Base-by-base conservation (phyloP, 2,888 invertebrate species). In the Limnephilus lunatus region DNA sequence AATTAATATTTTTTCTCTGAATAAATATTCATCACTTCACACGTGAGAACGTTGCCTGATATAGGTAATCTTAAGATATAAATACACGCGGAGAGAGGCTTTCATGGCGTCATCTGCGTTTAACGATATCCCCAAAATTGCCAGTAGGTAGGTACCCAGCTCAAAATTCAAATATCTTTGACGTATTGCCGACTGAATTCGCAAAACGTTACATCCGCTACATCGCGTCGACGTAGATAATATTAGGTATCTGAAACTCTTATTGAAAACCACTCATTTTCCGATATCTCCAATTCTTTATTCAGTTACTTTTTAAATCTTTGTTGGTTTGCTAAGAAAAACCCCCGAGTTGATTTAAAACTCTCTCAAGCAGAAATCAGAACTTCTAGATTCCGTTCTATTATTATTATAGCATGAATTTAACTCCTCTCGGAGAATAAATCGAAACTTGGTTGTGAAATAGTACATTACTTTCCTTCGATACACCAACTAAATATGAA, bases 141-240 rank as follows among this genome's bases (percentile, higher is more conserved):
- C 35, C 32, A 89, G 35, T 32, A 68, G 68, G 35, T 32, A 68
- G 68, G 25, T 68, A 68, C 88, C 88, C 68, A 35, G 35, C 80
- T 80, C 80, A 89, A 81, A 89, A 89, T 89, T 89, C 81, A 89
- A 89, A 89, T 89, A 89, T 89, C 88, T 81, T 89, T 89, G 88
- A 89, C 88, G 80, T 89, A 89, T 81, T 80, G 88, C 88, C 88
- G n/a, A 89, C 80, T 80, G 80, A 89, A 80, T 80, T 89, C 39
- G 88, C 88, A 89, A 81, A 89, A 89, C 80, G 88, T 89, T 89
- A 89, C 88, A 89, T 89, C 88, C 88, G 35, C 39, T 86, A 86
- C 44, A 44, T 86, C 86, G 12, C 39, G 35, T 80, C 25, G 31
- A 81, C 80, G 68, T 81, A 80, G 19, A 81, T 81, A 32, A 81